Evolutionary conservation across 2,888 invertebrate genomes (phyloP).

Genomic region (Xanthorhoe spadicearia): DNA sequence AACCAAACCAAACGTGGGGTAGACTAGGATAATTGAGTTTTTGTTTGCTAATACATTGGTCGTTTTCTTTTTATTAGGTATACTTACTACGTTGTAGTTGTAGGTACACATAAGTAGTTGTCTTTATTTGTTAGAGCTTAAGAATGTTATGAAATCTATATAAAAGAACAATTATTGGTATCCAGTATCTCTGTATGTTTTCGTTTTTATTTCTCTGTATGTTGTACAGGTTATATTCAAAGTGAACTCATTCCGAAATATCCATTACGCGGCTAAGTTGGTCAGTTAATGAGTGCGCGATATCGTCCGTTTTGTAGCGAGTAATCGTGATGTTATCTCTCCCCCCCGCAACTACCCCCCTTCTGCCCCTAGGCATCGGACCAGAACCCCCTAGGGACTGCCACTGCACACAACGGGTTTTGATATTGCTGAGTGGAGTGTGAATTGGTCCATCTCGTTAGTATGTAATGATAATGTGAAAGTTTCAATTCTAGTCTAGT

Average conservation of each 20-base stretch:
- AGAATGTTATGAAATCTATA: too few relatives aligned
- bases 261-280: conserved; percentile 63
- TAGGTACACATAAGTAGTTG: too few relatives aligned
- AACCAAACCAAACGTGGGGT: too few relatives aligned
- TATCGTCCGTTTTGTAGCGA: conserved; percentile 80
- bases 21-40: too few relatives aligned
- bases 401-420: conserved; percentile 28
- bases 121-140: too few relatives aligned
- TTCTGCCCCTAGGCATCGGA: conserved; percentile 51
- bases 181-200: neutral
- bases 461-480: conserved; percentile 14
- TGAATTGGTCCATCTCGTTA: conserved; percentile 33
- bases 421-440: conserved; percentile 30
- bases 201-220: too few relatives aligned
- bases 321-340: conserved; percentile 79
- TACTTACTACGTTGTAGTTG: too few relatives aligned
- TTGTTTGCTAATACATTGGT: too few relatives aligned
- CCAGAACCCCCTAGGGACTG: conserved; percentile 58
- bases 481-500: neutral
- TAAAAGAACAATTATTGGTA: too few relatives aligned
- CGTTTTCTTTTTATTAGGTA: too few relatives aligned
- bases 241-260: conserved; percentile 25
- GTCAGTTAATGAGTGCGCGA: conserved; percentile 70
- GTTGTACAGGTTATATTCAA: neutral
- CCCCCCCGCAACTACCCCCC: conserved; percentile 38